Base-by-base conservation (phyloP, 2,797 vertebrate genomes). In the Myioborus miniatus region DNA sequence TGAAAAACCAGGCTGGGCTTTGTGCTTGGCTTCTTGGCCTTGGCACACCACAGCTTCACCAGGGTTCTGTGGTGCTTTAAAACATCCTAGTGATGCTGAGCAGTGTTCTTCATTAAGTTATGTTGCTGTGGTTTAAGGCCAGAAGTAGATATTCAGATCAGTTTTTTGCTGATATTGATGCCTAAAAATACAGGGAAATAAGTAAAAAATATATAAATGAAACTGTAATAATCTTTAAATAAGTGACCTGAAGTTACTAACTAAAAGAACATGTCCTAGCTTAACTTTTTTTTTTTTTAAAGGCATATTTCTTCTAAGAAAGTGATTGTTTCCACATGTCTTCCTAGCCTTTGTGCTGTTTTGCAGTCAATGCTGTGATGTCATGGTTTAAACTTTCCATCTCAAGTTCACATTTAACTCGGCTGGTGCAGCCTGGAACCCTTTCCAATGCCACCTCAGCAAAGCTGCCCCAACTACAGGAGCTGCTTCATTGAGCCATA, bases 291-390 rank as follows among this genome's bases (percentile, higher is more conserved):
- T 81, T 71, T 78, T 83, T 69, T 90, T 69, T 17, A 69, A 91
- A 92, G 95, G 94, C 85, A 34, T 81, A 34, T 71, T 92, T 93
- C 63, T 87, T 80, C 65, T 76, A 75, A 79, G 52, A 15, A 75
- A 87, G 68, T 84, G 91, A 96, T 97, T 94, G 93, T 83, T 96
- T 87, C 96, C 96, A 97, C 77, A 82, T 94, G 91, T 80, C 87
- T 55, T 87, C 55, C 81, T 76, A 44, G 81, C 39, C 76, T 88
- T 49, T 29, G 87, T 70, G 88, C 68, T 74, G 27, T 37, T 75
- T 65, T 86, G 89, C 77, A 60, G 85, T 80, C 55, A 77, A 26
- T 4, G 87, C n/a, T 55, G 64, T 90, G 89, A 89, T 82, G 89
- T 80, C 90, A 93, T 18, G 89, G 72, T 94, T 95, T 90, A 94